A percentile compares a stretch with the other conserved stretches of the same genome.
phyloP scores from a whole-genome alignment of 2,797 vertebrate genomes.

The Onychomys arenicola region DNA sequence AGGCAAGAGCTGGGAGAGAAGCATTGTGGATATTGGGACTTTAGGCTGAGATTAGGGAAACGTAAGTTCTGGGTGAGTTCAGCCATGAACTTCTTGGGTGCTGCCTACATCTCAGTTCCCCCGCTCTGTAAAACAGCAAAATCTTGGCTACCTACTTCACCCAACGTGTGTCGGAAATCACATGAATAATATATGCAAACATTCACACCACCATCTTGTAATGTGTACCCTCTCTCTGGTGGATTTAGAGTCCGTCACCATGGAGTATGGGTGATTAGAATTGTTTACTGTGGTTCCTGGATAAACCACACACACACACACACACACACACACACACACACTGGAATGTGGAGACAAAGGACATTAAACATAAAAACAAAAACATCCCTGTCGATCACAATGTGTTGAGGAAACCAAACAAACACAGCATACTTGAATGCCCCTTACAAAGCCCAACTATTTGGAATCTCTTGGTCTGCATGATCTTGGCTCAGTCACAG shows the following conservation, averaged over 20 bases:
- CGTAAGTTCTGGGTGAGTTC: not conserved
- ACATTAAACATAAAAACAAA: slow-evolving; percentile 65
- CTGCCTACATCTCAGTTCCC: slow-evolving; percentile 50
- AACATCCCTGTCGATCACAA: not conserved
- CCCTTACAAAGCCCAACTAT: slow-evolving; percentile 56
- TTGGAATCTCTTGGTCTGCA: slow-evolving; percentile 44
- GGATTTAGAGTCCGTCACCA: not conserved
- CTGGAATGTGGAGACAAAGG: not conserved
- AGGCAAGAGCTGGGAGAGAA: not conserved
- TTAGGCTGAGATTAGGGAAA: not conserved
- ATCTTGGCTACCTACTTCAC: not conserved
- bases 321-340: not conserved
- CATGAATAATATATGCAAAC: not conserved
- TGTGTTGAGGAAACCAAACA: slow-evolving; percentile 53
- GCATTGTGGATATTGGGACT: not conserved
- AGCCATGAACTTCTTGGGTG: slow-evolving; percentile 28
- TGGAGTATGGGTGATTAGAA: not conserved
- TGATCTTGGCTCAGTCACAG: slow-evolving; percentile 28
- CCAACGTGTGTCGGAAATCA: slow-evolving; percentile 10
- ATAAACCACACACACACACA: not conserved
- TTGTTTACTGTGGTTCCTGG: slow-evolving; percentile 8
- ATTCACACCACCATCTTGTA: not conserved
- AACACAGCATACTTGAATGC: slow-evolving; percentile 58
- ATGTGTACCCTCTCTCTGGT: not conserved
- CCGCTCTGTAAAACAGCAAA: slow-evolving; percentile 39